phyloP scores from a whole-genome alignment of 1,140 invertebrate genomes.

The Caenorhabditis latens region DNA sequence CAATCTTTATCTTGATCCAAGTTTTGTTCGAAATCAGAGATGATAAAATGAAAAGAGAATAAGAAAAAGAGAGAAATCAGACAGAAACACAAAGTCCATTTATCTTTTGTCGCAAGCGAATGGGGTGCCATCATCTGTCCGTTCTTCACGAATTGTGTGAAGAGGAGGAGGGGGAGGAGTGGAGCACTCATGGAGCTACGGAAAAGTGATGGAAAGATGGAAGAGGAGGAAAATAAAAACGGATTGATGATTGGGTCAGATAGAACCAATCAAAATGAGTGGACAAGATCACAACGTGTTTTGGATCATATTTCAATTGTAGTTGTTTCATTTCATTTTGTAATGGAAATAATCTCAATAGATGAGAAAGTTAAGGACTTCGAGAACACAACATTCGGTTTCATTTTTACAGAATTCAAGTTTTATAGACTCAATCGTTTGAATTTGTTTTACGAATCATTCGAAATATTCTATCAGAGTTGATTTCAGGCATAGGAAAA shows the following conservation, averaged over 20 bases:
- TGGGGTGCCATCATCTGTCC: slow-evolving; percentile 54
- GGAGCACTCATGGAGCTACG: slow-evolving; percentile 39
- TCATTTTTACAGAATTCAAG: too few relatives aligned
- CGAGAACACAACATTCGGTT: too few relatives aligned
- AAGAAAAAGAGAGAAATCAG: not conserved
- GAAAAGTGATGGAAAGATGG: slow-evolving; percentile 42
- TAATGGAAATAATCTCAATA: not conserved
- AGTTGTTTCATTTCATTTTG: not conserved
- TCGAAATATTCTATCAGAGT: too few relatives aligned
- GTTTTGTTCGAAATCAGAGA: slow-evolving; percentile 48
- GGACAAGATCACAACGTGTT: not conserved
- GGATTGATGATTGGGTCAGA: slow-evolving; percentile 25
- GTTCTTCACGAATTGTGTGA: slow-evolving; percentile 54
- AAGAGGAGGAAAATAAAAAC: slow-evolving; percentile 3
- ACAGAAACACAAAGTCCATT: slow-evolving; percentile 46
- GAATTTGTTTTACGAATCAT: too few relatives aligned
- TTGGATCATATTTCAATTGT: slow-evolving; percentile 9
- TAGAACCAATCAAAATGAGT: not conserved
- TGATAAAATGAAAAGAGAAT: slow-evolving; percentile 24
- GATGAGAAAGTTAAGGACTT: too few relatives aligned
- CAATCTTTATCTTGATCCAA: slow-evolving; percentile 5
- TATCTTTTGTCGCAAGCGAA: slow-evolving; percentile 55
- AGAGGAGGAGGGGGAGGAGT: slow-evolving; percentile 1
- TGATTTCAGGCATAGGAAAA: too few relatives aligned
- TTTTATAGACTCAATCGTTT: too few relatives aligned